Conservation (phyloP, 2,888 invertebrate genomes). For the Drosophila tripunctata region DNA sequence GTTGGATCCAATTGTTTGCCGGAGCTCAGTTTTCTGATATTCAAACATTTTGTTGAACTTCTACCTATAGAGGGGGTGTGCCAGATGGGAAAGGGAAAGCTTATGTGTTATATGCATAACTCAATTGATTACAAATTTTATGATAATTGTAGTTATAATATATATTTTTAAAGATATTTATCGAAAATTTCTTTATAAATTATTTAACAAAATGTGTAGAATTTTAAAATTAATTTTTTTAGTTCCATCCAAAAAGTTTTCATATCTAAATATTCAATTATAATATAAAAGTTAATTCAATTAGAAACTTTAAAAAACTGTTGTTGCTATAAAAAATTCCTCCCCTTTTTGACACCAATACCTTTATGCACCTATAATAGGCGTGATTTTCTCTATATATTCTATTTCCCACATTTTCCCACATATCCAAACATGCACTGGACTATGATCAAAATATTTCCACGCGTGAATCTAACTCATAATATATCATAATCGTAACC, state of each 20-base stretch:
- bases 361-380: background rate
- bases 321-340: no score
- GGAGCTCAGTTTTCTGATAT: conserved; percentile 36
- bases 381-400: conserved; percentile 43
- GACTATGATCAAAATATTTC: conserved; percentile 70
- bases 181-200: no score
- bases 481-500: conserved; percentile 69
- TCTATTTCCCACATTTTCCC: background rate
- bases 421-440: conserved; percentile 6
- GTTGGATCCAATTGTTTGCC: background rate
- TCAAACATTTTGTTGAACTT: conserved; percentile 23
- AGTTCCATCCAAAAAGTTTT: no score
- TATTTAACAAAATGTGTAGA: no score
- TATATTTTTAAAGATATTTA: no score
- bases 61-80: background rate
- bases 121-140: background rate
- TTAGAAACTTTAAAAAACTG: no score
- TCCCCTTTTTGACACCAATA: background rate
- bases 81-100: no score
- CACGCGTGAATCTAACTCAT: conserved; percentile 41
- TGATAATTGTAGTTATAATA: background rate
- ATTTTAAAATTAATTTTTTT: no score
- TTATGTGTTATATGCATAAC: conserved; percentile 12
- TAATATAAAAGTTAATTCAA: no score
- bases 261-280: no score